Evolutionary conservation across 2,797 vertebrate species (phyloP), one percentile per base, ranked within the genome.

Genomic region (Tenualosa thibaudeaui): DNA sequence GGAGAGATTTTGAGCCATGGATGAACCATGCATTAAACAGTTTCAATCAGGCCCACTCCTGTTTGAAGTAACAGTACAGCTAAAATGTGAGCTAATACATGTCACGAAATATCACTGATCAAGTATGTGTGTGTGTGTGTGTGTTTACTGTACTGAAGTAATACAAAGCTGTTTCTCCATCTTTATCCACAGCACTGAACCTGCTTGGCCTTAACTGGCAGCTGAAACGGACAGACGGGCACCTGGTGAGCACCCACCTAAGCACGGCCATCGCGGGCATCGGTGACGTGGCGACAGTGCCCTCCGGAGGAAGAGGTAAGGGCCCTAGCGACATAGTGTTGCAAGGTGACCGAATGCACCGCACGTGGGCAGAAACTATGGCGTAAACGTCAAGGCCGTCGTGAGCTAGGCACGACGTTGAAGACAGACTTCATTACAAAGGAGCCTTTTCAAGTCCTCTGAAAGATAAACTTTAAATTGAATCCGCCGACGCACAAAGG

Each of bases 281-380:
- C 86, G 96, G 96, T 85, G 97, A 98, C 89, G 97, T 95, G 92
- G 96, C 96, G 94, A 96, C 97, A 93, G 94, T 96, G 96, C 97
- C 98, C 94, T 96, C 97, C 95, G 97, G 95, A 96, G 97, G 98
- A 94, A 97, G 97, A 98, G 98, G 98, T 99, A 96, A 94, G 92
- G 94, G 92, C 40, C 7, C 13, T 5, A 3, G 50, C 37, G 54
- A 22, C 65, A 15, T 15, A 8, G 15, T 19, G 6, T 60, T 5
- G 56, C 17, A 4, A 75, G 1, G 5, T 15, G 68, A 17, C 0
- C 65, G 17, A 31, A 75, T 13, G 26, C 83, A 83, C 6, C 83
- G 26, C 51, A 82, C 40, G 46, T 68, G 31, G 31, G 31, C 40
- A 22, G 24, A 13, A 65, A 37, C 51, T 10, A 37, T 31, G 4